A percentile compares a stretch with the other conserved stretches of the same genome.
phyloP scores from a whole-genome alignment of 2,888 invertebrate genomes.

The Pollenia angustigena region DNA sequence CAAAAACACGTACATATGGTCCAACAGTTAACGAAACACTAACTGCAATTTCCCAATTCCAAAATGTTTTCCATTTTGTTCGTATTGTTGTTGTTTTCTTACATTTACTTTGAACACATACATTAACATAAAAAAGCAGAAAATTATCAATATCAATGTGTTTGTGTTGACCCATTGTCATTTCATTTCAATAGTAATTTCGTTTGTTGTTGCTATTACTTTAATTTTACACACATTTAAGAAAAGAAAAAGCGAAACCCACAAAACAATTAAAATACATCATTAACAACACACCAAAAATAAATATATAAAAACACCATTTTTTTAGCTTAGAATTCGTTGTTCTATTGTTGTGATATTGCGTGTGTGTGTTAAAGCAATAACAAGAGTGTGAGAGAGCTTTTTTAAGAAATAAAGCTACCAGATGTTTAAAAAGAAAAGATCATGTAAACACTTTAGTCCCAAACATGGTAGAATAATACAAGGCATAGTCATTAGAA shows the following conservation, averaged over 20 bases:
- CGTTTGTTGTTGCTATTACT: background rate
- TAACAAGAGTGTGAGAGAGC: constrained; percentile 15
- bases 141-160: background rate
- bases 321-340: constrained; percentile 5
- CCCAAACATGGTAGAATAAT: no score
- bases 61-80: constrained; percentile 69
- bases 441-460: background rate
- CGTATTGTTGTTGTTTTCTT: constrained; percentile 25
- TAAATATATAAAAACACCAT: background rate
- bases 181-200: constrained; percentile 27
- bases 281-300: no score
- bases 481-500: no score
- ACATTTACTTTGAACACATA: constrained; percentile 1
- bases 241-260: background rate
- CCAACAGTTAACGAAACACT: constrained; percentile 75
- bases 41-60: constrained; percentile 74
- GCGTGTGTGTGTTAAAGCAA: constrained; percentile 15
- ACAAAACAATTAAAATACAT: no score
- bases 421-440: constrained; percentile 8
- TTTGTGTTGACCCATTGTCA: constrained; percentile 28
- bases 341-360: background rate
- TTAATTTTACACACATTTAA: background rate
- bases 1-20: constrained; percentile 63
- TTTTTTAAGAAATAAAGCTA: background rate
- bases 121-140: constrained; percentile 14